Base-by-base conservation (phyloP, 2,888 invertebrate genomes). In the Netelia melanura region DNA sequence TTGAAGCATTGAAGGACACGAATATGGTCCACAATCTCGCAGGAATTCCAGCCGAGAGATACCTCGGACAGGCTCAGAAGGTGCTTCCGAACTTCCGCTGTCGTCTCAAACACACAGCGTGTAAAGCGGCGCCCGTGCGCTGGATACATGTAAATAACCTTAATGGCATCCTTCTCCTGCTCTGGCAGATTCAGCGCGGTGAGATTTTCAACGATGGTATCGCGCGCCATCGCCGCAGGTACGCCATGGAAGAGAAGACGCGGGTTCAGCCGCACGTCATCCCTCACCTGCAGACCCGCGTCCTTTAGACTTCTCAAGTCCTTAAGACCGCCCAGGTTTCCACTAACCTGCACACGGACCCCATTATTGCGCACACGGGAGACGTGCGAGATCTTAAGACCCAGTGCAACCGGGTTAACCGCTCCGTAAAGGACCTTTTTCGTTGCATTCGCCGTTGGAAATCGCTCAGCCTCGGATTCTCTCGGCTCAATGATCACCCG, bases 51-150 rank as follows among this genome's bases (percentile, higher is more conserved):
- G 2, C 71, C 71, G 11, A 71, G 56, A 10, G 56, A 58, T 5
- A 71, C 14, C 10, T 54, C 68, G 1, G 68, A 14, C 11, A 70
- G 48, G 14, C 11, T 11, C 2, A 71, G 14, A n/a, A 71, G 30
- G 2, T 25, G 58, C 56, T 56, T 71, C 8, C 71, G 56, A 38
- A 43, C 58, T 11, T 71, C 71, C 56, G 71, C 56, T 38, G 71
- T 56, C 6, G 71, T 71, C 17, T 71, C 71, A 10, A 71, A 25
- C 1, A 71, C 56, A 38, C 71, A 71, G 17, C 71, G 56, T 6
- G 70, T 30, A 5, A 30, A 30, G 30, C 3, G 30, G 30, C 30
- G 30, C 30, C 30, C 30, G 30, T 5, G 30, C 30, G 30, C 3
- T 30, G 30, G 30, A 30, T 30, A 30, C 30, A 30, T 5, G 5